Conservation (phyloP, 2,797 vertebrate genomes). For the Poeciliopsis gracilis region DNA sequence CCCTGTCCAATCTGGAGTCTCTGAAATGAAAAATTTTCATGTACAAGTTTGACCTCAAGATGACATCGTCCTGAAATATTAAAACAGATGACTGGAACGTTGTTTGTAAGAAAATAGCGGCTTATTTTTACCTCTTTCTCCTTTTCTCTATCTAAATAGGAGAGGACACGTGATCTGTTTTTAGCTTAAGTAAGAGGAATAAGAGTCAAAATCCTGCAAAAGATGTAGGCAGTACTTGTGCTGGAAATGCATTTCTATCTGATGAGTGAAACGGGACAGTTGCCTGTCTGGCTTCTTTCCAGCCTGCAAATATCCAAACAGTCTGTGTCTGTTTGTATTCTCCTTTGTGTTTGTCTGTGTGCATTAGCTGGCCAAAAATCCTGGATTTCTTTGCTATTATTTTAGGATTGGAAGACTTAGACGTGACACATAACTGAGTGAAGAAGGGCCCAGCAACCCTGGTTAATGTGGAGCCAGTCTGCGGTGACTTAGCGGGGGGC, state of each 20-base stretch:
- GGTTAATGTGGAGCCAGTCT: conserved; percentile 37
- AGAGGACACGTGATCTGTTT: not conserved
- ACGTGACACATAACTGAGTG: conserved; percentile 67
- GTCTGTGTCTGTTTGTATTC: conserved; percentile 19
- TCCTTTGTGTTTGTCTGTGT: conserved; percentile 42
- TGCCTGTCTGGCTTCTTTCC: conserved; percentile 61
- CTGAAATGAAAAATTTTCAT: conserved; percentile 59
- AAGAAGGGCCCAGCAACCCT: conserved; percentile 40
- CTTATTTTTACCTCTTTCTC: not conserved
- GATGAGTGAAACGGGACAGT: conserved; percentile 51
- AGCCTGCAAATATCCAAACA: conserved; percentile 56
- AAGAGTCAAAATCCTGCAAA: conserved; percentile 16
- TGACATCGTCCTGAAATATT: conserved; percentile 63
- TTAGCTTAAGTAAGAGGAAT: not conserved
- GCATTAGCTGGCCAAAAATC: conserved; percentile 39
- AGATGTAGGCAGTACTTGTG: conserved; percentile 31
- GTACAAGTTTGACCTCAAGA: conserved; percentile 58
- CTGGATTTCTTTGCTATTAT: conserved; percentile 55
- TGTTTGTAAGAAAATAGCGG: conserved; percentile 3
- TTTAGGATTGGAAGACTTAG: conserved; percentile 59
- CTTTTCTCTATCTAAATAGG: not conserved
- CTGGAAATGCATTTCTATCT: conserved; percentile 37
- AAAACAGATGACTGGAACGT: not conserved
- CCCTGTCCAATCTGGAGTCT: conserved; percentile 73
- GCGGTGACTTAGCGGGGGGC: conserved; percentile 45